phyloP scores from a whole-genome alignment of 2,888 invertebrate species.

The Eremobia ochroleuca region DNA sequence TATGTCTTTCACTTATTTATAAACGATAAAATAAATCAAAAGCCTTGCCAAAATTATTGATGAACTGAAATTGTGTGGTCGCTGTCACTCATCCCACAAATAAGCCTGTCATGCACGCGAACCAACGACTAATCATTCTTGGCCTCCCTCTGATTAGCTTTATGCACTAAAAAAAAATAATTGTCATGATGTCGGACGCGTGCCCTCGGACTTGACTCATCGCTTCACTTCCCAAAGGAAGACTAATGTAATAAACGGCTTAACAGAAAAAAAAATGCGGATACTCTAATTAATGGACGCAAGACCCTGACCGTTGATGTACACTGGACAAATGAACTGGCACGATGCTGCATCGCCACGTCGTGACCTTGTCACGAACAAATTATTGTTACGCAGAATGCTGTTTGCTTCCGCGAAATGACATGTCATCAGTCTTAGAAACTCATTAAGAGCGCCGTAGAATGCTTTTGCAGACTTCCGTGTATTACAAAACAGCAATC shows the following conservation, averaged over 20 bases:
- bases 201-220: slow-evolving; percentile 84
- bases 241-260: slow-evolving; percentile 86
- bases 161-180: slow-evolving; percentile 50
- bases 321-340: slow-evolving; percentile 78
- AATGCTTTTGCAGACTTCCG: slow-evolving; percentile 81
- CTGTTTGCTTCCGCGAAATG: slow-evolving; percentile 65
- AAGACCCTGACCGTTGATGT: slow-evolving; percentile 83
- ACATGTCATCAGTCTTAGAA: slow-evolving; percentile 75
- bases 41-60: slow-evolving; percentile 13
- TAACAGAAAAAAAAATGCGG: slow-evolving; percentile 86
- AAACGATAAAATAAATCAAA: slow-evolving; percentile 17
- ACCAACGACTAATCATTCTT: slow-evolving; percentile 33
- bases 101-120: slow-evolving; percentile 36
- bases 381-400: slow-evolving; percentile 65
- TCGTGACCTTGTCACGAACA: slow-evolving; percentile 72
- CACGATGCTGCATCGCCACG: slow-evolving; percentile 65
- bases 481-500: slow-evolving; percentile 70
- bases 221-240: slow-evolving; percentile 77
- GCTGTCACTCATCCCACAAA: slow-evolving; percentile 18
- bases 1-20: background rate
- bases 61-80: slow-evolving; percentile 2
- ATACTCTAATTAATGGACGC: slow-evolving; percentile 88
- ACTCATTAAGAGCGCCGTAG: slow-evolving; percentile 77
- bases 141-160: slow-evolving; percentile 46
- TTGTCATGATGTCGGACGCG: slow-evolving; percentile 71